phyloP scores from a whole-genome alignment of 2,888 invertebrate species.

The Drosophila rubida region DNA sequence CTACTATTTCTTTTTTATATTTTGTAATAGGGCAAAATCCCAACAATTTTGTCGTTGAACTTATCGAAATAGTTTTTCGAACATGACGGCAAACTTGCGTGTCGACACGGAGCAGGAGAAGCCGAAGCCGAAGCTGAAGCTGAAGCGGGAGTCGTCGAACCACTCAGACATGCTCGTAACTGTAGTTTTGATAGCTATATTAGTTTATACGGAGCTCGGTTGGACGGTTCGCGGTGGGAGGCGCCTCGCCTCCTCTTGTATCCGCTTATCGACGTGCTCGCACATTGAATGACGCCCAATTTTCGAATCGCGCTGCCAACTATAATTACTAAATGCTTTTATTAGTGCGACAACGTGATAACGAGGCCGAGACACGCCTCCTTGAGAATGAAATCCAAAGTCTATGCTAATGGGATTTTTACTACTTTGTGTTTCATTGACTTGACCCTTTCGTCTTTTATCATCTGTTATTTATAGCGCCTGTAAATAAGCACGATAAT shows the following conservation, averaged over 20 bases:
- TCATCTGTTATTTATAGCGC: slow-evolving; percentile 47
- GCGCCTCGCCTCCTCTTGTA: slow-evolving; percentile 5
- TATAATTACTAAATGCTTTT: slow-evolving; percentile 77
- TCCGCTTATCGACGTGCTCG: slow-evolving; percentile 57
- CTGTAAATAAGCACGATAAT: slow-evolving; percentile 68
- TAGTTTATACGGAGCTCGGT: slow-evolving; percentile 41
- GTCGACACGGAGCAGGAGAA: slow-evolving; percentile 33
- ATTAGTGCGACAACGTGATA: slow-evolving; percentile 69
- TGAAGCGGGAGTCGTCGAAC: slow-evolving; percentile 4
- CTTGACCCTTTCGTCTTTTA: slow-evolving; percentile 31
- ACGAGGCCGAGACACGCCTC: slow-evolving; percentile 25
- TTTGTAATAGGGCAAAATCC: slow-evolving; percentile 55
- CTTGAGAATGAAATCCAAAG: slow-evolving; percentile 9
- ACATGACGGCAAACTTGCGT: slow-evolving; percentile 71
- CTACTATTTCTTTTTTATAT: slow-evolving; percentile 26
- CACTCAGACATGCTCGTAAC: slow-evolving; percentile 48
- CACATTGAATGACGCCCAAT: slow-evolving; percentile 48
- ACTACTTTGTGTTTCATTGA: slow-evolving; percentile 2
- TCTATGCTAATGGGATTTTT: slow-evolving; percentile 65
- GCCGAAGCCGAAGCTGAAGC: not conserved
- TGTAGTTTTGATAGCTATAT: slow-evolving; percentile 68
- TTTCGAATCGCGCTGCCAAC: slow-evolving; percentile 31
- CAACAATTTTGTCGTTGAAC: slow-evolving; percentile 71
- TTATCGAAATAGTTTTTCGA: slow-evolving; percentile 74
- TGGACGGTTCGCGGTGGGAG: not conserved